Percentiles rank a stretch among this genome's conserved stretches.
Conservation (phyloP, 2,797 vertebrate genomes). For the Cuculus canorus region DNA sequence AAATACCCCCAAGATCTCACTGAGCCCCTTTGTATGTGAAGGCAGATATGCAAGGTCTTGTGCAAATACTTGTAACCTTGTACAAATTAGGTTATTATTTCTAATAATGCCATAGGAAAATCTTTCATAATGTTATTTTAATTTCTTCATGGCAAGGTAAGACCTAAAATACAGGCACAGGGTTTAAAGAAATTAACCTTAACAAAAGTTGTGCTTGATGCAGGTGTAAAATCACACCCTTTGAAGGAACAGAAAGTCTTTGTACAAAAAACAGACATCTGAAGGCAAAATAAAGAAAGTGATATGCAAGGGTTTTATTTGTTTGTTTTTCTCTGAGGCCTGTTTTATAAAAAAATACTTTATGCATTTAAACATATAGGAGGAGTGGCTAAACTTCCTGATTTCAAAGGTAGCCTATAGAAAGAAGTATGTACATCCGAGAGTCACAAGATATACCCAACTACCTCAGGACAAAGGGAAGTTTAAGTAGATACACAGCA, state of each 20-base stretch:
- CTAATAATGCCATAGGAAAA: neutral
- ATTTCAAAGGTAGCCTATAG: neutral
- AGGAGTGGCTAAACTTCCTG: neutral
- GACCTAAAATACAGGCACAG: neutral
- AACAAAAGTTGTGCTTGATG: neutral
- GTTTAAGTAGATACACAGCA: neutral
- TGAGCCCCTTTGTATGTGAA: neutral
- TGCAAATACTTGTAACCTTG: neutral
- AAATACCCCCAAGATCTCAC: neutral
- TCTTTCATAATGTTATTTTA: neutral
- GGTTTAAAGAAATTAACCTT: neutral
- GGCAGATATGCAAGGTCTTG: neutral
- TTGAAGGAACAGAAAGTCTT: neutral
- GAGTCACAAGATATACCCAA: neutral
- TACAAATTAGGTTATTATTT: neutral
- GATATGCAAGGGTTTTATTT: neutral
- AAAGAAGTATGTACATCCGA: accelerated
- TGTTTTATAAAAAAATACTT: neutral
- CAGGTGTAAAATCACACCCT: neutral
- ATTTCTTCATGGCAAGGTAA: neutral
- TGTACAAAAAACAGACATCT: neutral
- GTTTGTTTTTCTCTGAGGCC: neutral
- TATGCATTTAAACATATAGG: neutral
- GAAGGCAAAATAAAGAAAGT: neutral
- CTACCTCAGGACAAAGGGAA: neutral